Percentiles rank a stretch among this genome's conserved stretches.
phyloP scores from a whole-genome alignment of 1,140 invertebrate species.

The Nautilus pompilius region DNA sequence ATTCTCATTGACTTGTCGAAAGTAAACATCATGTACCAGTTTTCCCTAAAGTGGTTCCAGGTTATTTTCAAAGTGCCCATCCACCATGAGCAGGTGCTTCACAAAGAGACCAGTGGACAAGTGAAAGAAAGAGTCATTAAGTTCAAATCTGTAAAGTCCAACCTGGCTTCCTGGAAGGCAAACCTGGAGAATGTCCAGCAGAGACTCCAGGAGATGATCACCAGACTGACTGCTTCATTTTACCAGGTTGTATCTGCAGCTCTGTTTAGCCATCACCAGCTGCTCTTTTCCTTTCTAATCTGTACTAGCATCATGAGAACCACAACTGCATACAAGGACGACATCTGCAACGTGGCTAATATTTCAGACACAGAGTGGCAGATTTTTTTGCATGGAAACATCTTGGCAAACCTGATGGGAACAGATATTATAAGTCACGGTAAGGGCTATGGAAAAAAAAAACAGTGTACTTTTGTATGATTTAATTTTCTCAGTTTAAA shows the following conservation, averaged over 20 bases:
- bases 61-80: slow-evolving; percentile 40
- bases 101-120: no score
- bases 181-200: no score
- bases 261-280: slow-evolving; percentile 50
- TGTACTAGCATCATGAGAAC: slow-evolving; percentile 47
- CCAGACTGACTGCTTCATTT: slow-evolving; percentile 43
- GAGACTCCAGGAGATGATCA: no score
- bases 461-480: no score
- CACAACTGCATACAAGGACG: slow-evolving; percentile 30
- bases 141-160: no score
- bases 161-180: no score
- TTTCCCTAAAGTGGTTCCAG: slow-evolving; percentile 54
- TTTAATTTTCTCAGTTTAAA: no score
- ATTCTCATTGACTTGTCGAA: slow-evolving; percentile 50
- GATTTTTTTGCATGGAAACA: slow-evolving; percentile 47
- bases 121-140: no score
- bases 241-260: slow-evolving; percentile 51
- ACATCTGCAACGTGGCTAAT: slow-evolving; percentile 17
- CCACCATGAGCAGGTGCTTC: not conserved
- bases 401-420: slow-evolving; percentile 47
- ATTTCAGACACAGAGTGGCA: slow-evolving; percentile 47
- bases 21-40: slow-evolving; percentile 56
- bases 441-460: no score
- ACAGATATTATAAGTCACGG: no score
- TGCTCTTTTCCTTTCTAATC: slow-evolving; percentile 52